Evolutionary conservation across 2,888 invertebrate genomes (phyloP).

Genomic region (Melolontha melolontha): DNA sequence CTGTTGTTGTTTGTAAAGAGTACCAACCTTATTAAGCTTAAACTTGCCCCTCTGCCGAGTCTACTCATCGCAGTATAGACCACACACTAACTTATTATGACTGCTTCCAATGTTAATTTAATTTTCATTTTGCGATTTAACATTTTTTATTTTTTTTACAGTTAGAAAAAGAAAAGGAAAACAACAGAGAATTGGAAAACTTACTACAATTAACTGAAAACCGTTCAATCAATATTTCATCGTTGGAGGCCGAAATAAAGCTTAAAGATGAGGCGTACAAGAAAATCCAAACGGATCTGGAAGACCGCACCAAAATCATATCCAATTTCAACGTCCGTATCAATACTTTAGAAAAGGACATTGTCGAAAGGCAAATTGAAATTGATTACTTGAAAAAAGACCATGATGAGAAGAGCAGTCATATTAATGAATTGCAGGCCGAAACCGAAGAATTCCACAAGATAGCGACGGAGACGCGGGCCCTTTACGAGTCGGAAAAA

Average conservation of each 20-base stretch:
- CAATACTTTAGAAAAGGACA: conserved; percentile 38
- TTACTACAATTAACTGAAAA: conserved; percentile 40
- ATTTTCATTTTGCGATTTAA: too few relatives aligned
- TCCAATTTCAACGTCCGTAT: conserved; percentile 37
- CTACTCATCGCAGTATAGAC: too few relatives aligned
- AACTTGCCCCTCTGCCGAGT: too few relatives aligned
- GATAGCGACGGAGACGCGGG: conserved; percentile 51
- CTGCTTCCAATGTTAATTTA: conserved; percentile 21
- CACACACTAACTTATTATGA: background rate
- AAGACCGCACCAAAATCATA: conserved; percentile 47
- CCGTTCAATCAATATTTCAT: conserved; percentile 19
- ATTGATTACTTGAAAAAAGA: conserved; percentile 40
- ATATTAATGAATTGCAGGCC: conserved; percentile 46
- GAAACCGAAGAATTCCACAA: conserved; percentile 52
- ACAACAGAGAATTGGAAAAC: conserved; percentile 52
- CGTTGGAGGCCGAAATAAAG: conserved; percentile 53
- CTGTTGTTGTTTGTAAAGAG: too few relatives aligned
- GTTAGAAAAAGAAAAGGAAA: conserved; percentile 53
- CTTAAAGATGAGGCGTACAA: conserved; percentile 60
- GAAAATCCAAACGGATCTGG: conserved; percentile 58
- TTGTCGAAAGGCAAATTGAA: conserved; percentile 49
- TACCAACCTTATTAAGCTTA: too few relatives aligned
- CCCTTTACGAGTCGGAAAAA: conserved; percentile 64
- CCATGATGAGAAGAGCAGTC: conserved; percentile 42
- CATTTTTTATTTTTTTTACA: conserved; percentile 37